These are phyloP conservation scores for Lytechinus pictus DNA, from an alignment of 35 echinoderm and acorn worm species.

Conservation along the genomic window DNA sequence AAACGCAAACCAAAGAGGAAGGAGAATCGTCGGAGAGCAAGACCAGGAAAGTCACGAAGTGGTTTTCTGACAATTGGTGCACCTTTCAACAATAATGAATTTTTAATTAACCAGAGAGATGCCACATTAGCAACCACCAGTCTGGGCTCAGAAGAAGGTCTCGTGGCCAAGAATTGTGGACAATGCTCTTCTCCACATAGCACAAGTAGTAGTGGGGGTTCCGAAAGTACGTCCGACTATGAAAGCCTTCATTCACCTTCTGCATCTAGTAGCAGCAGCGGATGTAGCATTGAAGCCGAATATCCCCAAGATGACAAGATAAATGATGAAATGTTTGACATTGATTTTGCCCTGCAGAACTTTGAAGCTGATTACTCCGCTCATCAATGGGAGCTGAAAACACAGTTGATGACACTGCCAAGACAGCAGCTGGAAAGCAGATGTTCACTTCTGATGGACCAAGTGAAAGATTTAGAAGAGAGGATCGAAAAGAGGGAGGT, in stretches of 20 bases:
- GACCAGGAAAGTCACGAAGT: conserved; percentile 4
- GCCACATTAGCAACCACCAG: background rate
- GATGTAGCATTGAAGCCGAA: background rate
- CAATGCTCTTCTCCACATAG: background rate
- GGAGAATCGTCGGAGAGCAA: conserved; percentile 15
- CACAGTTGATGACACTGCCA: background rate
- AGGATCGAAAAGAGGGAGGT: background rate
- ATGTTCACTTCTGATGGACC: conserved; percentile 21
- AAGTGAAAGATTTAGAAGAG: background rate
- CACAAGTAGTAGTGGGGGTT: background rate
- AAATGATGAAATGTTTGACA: background rate
- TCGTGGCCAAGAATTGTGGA: background rate
- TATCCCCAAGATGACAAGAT: background rate
- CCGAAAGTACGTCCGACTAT: background rate
- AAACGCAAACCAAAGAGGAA: background rate
- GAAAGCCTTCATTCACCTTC: background rate
- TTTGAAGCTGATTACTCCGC: conserved; percentile 35
- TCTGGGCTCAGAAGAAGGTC: background rate
- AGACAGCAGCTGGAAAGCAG: background rate
- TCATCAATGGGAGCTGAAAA: background rate
- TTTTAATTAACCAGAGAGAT: conserved; percentile 12
- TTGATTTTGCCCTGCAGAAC: background rate
- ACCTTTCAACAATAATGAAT: conserved; percentile 23
- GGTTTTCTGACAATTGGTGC: background rate
- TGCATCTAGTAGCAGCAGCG: background rate